Conservation (phyloP, 2,888 invertebrate species). For the Hypercompe scribonia region DNA sequence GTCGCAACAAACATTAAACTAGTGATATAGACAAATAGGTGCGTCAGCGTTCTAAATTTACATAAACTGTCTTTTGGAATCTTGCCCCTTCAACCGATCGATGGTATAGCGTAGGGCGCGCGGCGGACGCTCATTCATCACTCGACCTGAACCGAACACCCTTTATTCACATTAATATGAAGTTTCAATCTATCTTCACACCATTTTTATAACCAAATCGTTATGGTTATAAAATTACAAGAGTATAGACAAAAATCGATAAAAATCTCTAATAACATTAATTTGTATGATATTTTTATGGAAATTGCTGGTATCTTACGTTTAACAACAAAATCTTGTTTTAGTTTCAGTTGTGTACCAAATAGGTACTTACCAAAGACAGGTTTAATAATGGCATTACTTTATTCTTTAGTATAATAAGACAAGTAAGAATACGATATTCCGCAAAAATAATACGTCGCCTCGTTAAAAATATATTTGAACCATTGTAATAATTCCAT, state of each 20-base stretch:
- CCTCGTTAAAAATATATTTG: not conserved
- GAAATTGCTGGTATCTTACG: not conserved
- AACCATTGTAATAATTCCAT: not conserved
- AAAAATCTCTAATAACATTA: not conserved
- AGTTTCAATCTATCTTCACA: conserved; percentile 37
- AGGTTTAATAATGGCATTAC: not conserved
- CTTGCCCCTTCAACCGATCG: conserved; percentile 65
- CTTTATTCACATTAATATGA: conserved; percentile 57
- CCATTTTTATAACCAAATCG: conserved; percentile 11
- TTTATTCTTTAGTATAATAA: not conserved
- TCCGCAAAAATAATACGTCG: not conserved
- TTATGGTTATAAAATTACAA: not conserved
- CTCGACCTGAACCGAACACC: conserved; percentile 59
- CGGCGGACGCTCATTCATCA: conserved; percentile 66
- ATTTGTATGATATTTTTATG: not conserved
- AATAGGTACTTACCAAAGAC: not conserved
- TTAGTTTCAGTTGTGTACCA: not conserved
- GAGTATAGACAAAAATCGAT: not conserved
- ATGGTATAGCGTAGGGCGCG: conserved; percentile 61
- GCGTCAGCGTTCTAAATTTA: conserved; percentile 48
- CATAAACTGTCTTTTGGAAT: conserved; percentile 58
- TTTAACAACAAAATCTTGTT: not conserved
- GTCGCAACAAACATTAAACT: conserved; percentile 22
- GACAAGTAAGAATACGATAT: not conserved
- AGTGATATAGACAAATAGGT: conserved; percentile 32